Evolutionary conservation across 2,113 vertebrate species (phyloP).

Genomic region (Dromaius novaehollandiae): DNA sequence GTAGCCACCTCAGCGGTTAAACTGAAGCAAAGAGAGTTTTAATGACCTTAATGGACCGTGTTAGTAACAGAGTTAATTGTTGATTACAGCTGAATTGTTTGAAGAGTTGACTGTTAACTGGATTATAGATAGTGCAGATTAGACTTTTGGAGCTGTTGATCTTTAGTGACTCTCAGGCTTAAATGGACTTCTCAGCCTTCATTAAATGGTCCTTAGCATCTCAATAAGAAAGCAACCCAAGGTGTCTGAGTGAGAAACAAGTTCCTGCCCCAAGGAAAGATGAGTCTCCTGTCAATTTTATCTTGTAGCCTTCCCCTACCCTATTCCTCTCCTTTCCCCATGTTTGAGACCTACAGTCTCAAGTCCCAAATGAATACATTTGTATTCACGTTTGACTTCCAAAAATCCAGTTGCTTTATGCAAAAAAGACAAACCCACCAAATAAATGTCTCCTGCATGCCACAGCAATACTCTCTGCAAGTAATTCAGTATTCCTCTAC

Average conservation of each 20-base stretch:
- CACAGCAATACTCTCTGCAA: not conserved
- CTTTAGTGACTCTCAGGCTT: not conserved
- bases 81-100: not conserved
- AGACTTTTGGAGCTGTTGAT: not conserved
- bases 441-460: not conserved
- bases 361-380: not conserved
- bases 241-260: not conserved
- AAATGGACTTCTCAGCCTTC: not conserved
- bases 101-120: not conserved
- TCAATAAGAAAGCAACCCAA: not conserved
- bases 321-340: not conserved
- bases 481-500: not conserved
- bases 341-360: not conserved
- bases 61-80: not conserved
- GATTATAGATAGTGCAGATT: conserved; percentile 3
- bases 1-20: not conserved
- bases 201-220: not conserved
- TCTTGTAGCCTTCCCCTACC: not conserved
- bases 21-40: not conserved
- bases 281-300: not conserved
- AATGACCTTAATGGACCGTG: not conserved
- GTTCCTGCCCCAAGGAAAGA: not conserved
- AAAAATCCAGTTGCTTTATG: not conserved
- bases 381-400: not conserved
- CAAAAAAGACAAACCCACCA: not conserved